These are phyloP conservation scores for Macrochelys suwanniensis DNA, from an alignment of 2,797 vertebrate genomes.

Conservation along the genomic window DNA sequence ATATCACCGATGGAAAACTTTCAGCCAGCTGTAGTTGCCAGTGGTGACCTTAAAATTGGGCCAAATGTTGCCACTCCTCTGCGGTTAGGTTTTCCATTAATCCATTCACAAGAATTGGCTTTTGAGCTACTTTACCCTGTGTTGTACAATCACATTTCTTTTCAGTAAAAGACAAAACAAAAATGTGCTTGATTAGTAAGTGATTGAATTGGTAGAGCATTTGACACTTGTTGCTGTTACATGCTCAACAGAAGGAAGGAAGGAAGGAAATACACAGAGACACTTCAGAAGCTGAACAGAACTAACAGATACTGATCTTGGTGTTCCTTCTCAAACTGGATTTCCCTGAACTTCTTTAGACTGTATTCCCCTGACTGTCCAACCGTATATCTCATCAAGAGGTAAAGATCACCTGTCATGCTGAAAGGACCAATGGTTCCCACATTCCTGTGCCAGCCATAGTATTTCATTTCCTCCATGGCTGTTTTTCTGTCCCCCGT, in stretches of 20 bases:
- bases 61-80: background rate
- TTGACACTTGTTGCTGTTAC: background rate
- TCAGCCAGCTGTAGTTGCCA: background rate
- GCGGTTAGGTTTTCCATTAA: background rate
- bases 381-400: background rate
- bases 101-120: background rate
- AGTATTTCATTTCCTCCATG: background rate
- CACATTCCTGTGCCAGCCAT: background rate
- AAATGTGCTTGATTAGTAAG: background rate
- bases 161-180: conserved; percentile 30
- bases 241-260: background rate
- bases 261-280: background rate
- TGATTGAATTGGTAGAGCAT: background rate
- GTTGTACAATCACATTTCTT: conserved; percentile 9
- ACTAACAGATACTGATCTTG: background rate
- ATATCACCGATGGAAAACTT: background rate
- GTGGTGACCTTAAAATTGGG: accelerated
- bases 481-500: accelerated
- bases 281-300: background rate
- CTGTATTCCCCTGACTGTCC: accelerated
- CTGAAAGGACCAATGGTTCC: background rate
- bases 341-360: background rate
- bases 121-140: background rate
- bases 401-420: background rate
- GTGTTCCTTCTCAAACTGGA: background rate